Evolutionary conservation across 2,797 vertebrate genomes (phyloP).

Genomic region (Sebastes oblongus): DNA sequence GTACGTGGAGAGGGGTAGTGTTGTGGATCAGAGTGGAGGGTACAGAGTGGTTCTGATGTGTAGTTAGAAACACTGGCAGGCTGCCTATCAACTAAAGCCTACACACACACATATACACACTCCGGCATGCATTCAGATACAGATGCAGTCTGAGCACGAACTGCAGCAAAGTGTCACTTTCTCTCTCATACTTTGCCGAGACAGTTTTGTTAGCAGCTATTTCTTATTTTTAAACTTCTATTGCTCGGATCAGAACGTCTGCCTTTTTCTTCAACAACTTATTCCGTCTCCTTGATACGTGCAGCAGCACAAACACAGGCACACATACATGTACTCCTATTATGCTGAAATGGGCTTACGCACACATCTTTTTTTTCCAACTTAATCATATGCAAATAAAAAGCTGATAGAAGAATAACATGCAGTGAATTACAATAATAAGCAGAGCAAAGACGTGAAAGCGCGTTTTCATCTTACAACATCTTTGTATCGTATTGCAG

Average conservation of each 20-base stretch:
- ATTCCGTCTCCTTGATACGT: background rate
- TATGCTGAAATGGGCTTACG: background rate
- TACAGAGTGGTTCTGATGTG: conserved; percentile 48
- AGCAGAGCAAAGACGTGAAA: conserved; percentile 19
- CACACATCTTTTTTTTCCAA: background rate
- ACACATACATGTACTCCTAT: background rate
- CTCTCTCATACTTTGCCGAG: conserved; percentile 2
- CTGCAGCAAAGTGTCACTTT: conserved; percentile 13
- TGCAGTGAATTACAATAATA: conserved; percentile 48
- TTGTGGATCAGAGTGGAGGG: conserved; percentile 42
- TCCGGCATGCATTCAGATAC: conserved; percentile 34
- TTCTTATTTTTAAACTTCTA: conserved; percentile 26
- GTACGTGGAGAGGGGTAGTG: background rate
- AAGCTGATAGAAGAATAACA: conserved; percentile 19
- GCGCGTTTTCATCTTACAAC: conserved; percentile 31
- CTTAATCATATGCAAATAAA: conserved; percentile 26
- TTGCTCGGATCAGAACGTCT: background rate
- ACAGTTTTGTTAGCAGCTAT: conserved; percentile 8
- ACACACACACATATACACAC: background rate
- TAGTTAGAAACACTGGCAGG: conserved; percentile 45
- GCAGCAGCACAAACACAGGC: background rate
- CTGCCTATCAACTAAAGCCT: conserved; percentile 40
- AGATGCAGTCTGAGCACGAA: conserved; percentile 17
- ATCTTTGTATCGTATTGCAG: conserved; percentile 21
- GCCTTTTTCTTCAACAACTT: background rate